Percentiles rank a stretch among this genome's conserved stretches.
Evolutionary conservation across 2,797 vertebrate genomes (phyloP).

Genomic region (Thripadectes ignobilis): DNA sequence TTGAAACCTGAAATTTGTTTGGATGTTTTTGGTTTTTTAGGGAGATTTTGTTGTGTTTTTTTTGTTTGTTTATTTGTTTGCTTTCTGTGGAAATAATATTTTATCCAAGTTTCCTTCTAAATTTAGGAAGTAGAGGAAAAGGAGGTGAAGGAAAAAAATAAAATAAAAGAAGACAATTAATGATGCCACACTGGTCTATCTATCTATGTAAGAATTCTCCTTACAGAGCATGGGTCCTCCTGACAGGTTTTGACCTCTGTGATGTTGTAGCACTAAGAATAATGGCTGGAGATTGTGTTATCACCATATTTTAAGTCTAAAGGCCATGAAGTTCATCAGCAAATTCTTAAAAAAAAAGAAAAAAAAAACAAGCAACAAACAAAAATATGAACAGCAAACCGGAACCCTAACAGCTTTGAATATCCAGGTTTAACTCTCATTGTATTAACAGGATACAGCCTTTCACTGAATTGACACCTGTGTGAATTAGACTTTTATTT

Average conservation of each 20-base stretch:
- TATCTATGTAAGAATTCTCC: fast-evolving
- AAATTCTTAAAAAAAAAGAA: neutral
- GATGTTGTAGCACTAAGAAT: neutral
- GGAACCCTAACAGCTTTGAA: neutral
- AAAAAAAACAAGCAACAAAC: neutral
- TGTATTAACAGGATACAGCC: neutral
- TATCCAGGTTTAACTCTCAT: fast-evolving
- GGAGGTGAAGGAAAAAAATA: neutral
- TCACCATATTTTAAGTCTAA: neutral
- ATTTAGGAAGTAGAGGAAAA: neutral
- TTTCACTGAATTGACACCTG: neutral
- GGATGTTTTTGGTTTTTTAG: fast-evolving
- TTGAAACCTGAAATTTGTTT: neutral
- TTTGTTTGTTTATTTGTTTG: neutral
- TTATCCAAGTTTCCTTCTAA: neutral
- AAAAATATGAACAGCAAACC: neutral
- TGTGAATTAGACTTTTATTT: neutral
- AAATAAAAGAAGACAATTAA: neutral
- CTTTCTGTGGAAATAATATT: neutral
- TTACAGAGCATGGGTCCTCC: fast-evolving
- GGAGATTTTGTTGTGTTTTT: fast-evolving
- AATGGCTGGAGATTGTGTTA: neutral
- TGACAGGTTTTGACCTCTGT: neutral
- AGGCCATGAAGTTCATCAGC: neutral
- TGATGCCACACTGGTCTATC: fast-evolving